Base-by-base conservation (phyloP, 2,113 vertebrate species). In the Oreochromis tanganicae region DNA sequence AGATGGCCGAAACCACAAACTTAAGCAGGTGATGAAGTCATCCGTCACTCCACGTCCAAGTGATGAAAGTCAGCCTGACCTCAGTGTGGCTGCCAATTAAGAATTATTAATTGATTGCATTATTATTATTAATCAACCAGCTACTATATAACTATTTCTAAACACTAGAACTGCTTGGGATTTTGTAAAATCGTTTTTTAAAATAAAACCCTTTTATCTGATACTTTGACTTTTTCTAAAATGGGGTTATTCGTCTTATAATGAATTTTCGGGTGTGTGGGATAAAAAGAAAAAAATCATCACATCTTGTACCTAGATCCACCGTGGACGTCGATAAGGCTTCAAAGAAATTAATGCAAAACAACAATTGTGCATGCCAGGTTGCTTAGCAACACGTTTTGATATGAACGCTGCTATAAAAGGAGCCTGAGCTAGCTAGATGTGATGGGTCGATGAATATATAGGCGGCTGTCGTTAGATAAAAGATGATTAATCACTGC, bases 121-220 rank as follows among this genome's bases (percentile, higher is more conserved):
- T 43, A 71, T 41, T 68, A 41, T 0, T 43, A 71, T 24, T 71
- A 71, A 41, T 71, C 12, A 71, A 71, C n/a, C 38, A 71, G 38
- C 66, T 61, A 6, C 9, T 63, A 0, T 63, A 34, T 63, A 63
- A 46, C 2, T 43, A 9, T 16, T 43, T 16, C 5, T 16, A 24
- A 27, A 71, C 0, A 24, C 36, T 24, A 43, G 66, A 71, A 71
- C 36, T 71, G n/a, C n/a, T 71, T 24, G 0, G 63, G 6, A 66
- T 61, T 19, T 61, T 6, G 2, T 19, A 59, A 61, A 2, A 61
- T 34, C 5, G 8, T 6, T 2, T 61, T 16, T 63, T 63, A 36
- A 63, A 63, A n/a, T 63, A 63, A 63, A 63, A 63, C 3, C 34
- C 61, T 38, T 38, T 66, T n/a, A 0, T 38, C 19, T 38, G 32